Conservation (phyloP, 1,140 invertebrate species). For the Hestina assimilis region DNA sequence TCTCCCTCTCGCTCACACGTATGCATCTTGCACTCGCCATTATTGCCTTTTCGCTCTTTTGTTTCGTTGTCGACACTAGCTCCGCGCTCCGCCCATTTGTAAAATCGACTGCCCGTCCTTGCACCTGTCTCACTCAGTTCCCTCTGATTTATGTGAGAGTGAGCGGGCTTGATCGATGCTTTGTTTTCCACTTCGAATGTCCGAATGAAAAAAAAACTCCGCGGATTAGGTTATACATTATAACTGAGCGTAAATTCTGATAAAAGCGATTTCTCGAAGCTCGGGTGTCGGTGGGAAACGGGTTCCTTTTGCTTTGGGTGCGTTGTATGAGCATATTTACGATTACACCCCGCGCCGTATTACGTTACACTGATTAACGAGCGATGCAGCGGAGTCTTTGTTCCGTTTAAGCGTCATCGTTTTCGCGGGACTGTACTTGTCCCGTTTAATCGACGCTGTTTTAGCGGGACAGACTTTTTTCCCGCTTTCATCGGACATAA, state of each 20-base stretch:
- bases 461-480: no score
- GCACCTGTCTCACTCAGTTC: conserved; percentile 73
- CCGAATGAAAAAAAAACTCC: conserved; percentile 33
- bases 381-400: conserved; percentile 13
- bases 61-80: conserved; percentile 69
- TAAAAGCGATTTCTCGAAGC: conserved; percentile 59
- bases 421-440: no score
- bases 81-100: conserved; percentile 73
- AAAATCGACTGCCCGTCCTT: conserved; percentile 69
- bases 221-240: conserved; percentile 45
- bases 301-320: conserved; percentile 18
- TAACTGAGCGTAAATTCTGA: conserved; percentile 64
- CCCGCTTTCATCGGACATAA: conserved; percentile 48
- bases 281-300: conserved; percentile 52
- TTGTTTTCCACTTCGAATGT: conserved; percentile 47
- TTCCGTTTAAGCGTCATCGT: no score
- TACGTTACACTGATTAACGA: conserved; percentile 68
- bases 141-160: conserved; percentile 75
- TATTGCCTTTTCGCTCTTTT: conserved; percentile 75
- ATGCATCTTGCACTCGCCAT: conserved; percentile 63
- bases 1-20: conserved; percentile 47
- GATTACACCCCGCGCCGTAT: conserved; percentile 63
- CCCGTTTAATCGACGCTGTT: no score
- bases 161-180: conserved; percentile 69
- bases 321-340: conserved; percentile 67